Evolutionary conservation across 1,140 invertebrate species (phyloP).

Genomic region (Octopus bimaculoides): DNA sequence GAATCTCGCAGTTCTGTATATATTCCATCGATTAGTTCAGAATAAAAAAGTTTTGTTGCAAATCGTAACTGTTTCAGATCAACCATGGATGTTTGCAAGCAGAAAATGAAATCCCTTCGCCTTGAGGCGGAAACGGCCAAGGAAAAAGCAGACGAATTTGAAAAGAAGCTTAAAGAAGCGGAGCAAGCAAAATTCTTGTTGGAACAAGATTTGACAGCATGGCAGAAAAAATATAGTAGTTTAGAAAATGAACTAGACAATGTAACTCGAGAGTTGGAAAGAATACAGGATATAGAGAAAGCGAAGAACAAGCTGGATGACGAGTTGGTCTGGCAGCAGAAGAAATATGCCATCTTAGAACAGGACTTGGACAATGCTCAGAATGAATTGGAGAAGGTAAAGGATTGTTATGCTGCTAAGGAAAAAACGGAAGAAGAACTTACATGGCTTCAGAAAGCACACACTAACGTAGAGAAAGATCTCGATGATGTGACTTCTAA

Average conservation of each 20-base stretch:
- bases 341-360: slow-evolving; percentile 1
- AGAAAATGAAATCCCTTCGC: slow-evolving; percentile 6
- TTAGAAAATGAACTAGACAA: background rate
- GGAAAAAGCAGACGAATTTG: slow-evolving; percentile 9
- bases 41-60: background rate
- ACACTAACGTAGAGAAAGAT: background rate
- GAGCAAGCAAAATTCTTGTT: background rate
- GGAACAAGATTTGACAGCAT: background rate
- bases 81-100: background rate
- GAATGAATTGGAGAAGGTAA: background rate
- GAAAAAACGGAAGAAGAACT: slow-evolving; percentile 5
- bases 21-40: background rate
- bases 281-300: background rate
- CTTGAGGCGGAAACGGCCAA: background rate
- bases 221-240: slow-evolving; percentile 6
- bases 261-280: background rate
- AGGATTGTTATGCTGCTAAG: background rate
- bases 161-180: slow-evolving; percentile 2
- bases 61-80: background rate
- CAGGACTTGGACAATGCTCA: background rate
- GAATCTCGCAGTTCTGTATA: background rate
- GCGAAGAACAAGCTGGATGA: slow-evolving; percentile 2
- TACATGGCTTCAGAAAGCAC: slow-evolving; percentile 2
- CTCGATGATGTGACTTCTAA: background rate
- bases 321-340: background rate